phyloP scores from a whole-genome alignment of 2,888 invertebrate species.

The Catocala sponsa region DNA sequence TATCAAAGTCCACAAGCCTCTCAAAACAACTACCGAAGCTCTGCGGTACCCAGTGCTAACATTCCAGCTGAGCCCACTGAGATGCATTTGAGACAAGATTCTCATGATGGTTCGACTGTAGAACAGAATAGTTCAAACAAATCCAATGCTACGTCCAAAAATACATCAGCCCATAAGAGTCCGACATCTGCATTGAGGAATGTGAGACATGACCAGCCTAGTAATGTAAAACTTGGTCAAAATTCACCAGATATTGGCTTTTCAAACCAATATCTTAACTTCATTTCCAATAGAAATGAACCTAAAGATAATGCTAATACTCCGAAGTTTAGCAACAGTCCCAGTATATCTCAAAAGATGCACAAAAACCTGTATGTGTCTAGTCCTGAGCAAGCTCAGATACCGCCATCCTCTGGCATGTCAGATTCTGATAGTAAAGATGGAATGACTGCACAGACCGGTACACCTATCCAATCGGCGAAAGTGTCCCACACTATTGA shows the following conservation, averaged over 20 bases:
- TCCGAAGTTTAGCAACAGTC: conserved; percentile 85
- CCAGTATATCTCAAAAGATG: conserved; percentile 85
- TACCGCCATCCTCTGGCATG: conserved; percentile 84
- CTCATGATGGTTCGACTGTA: conserved; percentile 53
- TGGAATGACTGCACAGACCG: conserved; percentile 80
- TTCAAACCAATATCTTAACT: conserved; percentile 83
- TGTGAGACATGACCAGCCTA: conserved; percentile 81
- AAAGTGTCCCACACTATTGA: conserved; percentile 75
- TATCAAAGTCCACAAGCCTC: conserved; percentile 79
- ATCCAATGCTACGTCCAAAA: conserved; percentile 63
- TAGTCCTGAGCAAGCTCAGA: conserved; percentile 85
- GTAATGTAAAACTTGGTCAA: conserved; percentile 73
- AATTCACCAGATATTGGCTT: conserved; percentile 83
- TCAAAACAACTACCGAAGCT: conserved; percentile 68
- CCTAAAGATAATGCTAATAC: conserved; percentile 87
- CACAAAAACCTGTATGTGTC: conserved; percentile 85
- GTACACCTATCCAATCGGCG: conserved; percentile 80
- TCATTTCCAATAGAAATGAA: conserved; percentile 84
- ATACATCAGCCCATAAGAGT: conserved; percentile 67
- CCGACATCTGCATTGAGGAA: conserved; percentile 79
- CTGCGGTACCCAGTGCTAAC: conserved; percentile 56
- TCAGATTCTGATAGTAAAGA: conserved; percentile 85
- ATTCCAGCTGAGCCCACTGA: conserved; percentile 62
- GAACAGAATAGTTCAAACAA: conserved; percentile 65
- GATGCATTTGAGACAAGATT: conserved; percentile 63